Evolutionary conservation across 2,797 vertebrate species (phyloP).

Genomic region (Manis crassicaudata): DNA sequence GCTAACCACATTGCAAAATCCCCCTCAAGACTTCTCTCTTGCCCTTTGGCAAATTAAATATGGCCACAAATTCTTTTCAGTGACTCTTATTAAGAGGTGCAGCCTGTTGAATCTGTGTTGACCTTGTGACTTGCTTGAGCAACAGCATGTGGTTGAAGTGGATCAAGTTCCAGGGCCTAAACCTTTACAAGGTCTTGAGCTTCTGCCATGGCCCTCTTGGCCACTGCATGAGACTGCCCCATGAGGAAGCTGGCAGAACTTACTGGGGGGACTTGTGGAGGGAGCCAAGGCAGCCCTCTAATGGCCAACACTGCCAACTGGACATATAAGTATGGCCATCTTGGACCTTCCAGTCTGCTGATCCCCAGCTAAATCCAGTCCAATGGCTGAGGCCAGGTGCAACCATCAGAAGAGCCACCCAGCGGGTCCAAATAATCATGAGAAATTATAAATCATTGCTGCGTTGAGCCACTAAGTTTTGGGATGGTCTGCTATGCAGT

Average conservation of each 20-base stretch:
- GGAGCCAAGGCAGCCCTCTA: not conserved
- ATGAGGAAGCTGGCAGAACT: not conserved
- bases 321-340: not conserved
- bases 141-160: not conserved
- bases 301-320: not conserved
- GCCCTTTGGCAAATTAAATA: conserved; percentile 59
- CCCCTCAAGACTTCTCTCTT: conserved; percentile 60
- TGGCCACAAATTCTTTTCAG: conserved; percentile 51
- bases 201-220: not conserved
- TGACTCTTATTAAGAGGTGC: conserved; percentile 40
- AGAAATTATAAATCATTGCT: conserved; percentile 12
- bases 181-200: not conserved
- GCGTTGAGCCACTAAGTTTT: conserved; percentile 7
- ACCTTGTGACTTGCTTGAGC: conserved; percentile 31
- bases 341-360: not conserved
- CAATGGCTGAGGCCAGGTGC: not conserved
- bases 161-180: not conserved
- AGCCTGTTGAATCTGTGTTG: conserved; percentile 19
- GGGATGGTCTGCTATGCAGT: not conserved
- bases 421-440: not conserved
- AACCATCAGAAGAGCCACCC: not conserved
- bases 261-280: not conserved
- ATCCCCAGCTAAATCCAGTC: not conserved
- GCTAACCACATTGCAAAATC: conserved; percentile 59
- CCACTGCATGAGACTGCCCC: not conserved